Percentiles rank a stretch among this genome's conserved stretches.
Evolutionary conservation across 2,888 invertebrate species (phyloP).

Genomic region (Onchidella celtica): DNA sequence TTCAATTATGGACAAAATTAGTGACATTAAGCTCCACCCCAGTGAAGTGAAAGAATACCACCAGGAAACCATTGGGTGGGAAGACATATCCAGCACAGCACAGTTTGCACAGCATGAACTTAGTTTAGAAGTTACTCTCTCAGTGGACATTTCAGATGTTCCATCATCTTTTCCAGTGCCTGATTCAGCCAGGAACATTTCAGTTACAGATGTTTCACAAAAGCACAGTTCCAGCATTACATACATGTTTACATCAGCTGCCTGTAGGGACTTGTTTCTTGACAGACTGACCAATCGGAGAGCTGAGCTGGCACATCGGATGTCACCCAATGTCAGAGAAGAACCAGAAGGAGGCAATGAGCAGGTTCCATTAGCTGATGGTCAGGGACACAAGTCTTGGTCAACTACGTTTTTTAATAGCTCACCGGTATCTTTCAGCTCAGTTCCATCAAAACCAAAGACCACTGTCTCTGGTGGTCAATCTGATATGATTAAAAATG

Average conservation of each 20-base stretch:
- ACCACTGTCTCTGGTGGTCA: background rate
- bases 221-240: background rate
- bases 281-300: constrained; percentile 69
- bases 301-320: constrained; percentile 69
- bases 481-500: background rate
- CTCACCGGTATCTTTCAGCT: background rate
- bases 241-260: constrained; percentile 62
- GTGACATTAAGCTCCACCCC: constrained; percentile 68
- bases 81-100: background rate
- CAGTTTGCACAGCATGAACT: constrained; percentile 42
- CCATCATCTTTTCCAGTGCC: background rate
- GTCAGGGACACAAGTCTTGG: background rate
- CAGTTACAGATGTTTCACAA: background rate
- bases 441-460: background rate
- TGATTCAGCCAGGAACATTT: background rate
- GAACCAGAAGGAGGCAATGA: constrained; percentile 75
- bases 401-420: background rate
- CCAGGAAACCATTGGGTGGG: background rate
- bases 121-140: constrained; percentile 36
- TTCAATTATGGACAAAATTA: constrained; percentile 70
- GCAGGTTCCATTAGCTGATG: constrained; percentile 19
- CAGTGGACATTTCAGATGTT: background rate
- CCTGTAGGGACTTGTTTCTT: constrained; percentile 67
- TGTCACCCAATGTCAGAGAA: constrained; percentile 68
- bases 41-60: background rate